These are phyloP conservation scores for Pseudocheirus occidentalis DNA, from an alignment of 2,797 vertebrate species.

Conservation along the genomic window DNA sequence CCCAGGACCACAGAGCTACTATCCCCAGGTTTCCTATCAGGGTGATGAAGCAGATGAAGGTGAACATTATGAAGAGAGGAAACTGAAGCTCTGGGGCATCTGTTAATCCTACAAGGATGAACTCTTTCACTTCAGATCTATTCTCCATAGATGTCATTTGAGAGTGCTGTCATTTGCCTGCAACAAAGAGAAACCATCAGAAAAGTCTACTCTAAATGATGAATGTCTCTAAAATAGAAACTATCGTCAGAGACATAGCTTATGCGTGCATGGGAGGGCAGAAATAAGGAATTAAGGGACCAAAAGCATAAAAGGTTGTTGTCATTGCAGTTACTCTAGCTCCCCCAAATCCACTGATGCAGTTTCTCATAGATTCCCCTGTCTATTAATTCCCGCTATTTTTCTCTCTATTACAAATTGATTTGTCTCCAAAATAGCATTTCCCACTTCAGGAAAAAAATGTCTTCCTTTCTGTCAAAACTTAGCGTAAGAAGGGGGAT, in stretches of 20 bases:
- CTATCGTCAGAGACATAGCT: not conserved
- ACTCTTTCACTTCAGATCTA: not conserved
- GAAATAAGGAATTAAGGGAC: not conserved
- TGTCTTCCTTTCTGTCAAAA: not conserved
- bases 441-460: not conserved
- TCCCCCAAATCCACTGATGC: not conserved
- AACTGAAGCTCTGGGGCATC: not conserved
- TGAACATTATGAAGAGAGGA: not conserved
- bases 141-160: not conserved
- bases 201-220: not conserved
- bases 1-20: not conserved
- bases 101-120: not conserved
- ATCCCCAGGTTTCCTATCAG: not conserved
- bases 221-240: not conserved
- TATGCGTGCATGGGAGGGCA: too few relatives aligned
- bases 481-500: not conserved
- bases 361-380: not conserved
- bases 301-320: not conserved
- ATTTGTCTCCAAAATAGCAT: not conserved
- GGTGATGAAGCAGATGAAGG: not conserved
- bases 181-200: not conserved
- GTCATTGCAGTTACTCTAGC: not conserved
- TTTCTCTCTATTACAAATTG: not conserved
- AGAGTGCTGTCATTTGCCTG: not conserved
- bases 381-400: not conserved